Base-by-base conservation (phyloP, 1,140 invertebrate genomes). In the Microvelia longipes region DNA sequence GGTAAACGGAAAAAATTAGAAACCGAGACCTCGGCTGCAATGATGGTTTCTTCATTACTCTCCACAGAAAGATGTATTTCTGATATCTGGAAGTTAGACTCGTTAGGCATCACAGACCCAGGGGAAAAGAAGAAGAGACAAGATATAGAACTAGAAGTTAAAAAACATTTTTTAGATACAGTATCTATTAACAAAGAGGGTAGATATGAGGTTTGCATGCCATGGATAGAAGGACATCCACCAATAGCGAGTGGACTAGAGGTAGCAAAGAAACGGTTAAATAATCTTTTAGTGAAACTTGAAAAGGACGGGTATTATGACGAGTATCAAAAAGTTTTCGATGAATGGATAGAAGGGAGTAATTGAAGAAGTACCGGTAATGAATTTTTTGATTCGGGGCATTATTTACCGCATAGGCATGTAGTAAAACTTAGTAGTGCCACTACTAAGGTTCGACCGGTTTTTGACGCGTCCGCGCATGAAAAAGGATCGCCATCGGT, bases 401-500 rank as follows among this genome's bases (percentile, higher is more conserved):
- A 61, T 29, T 79, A 75, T 71, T 71, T 80, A 67, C 76, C 78
- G 65, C 77, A 79, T 74, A 70, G 75, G 1, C 73, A 74, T 26
- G 76, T 78, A 0, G 65, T 77, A 13, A 78, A 78, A 74, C 50
- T 70, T 27, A 26, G 1, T 70, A 73, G 72, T 27, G 74, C 74
- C 2, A 74, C 75, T 2, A 78, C 76, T n/a, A 70, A 65, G 29
- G 67, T 75, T 24, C 29, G 76, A 14, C 75, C 76, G 1, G 75
- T 77, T 29, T 75, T 78, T 72, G 74, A 78, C 71, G 77, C 77
- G n/a, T 78, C 77, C 11, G 72, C 74, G 0, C 75, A 71, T n/a
- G 61, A 69, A 29, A 70, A 69, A 25, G 66, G 65, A 15, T 66
- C 50, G 35, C 73, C 75, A 11, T 79, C 78, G 0, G 72, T 80